A percentile compares a stretch with the other conserved stretches of the same genome.
Conservation (phyloP, 2,113 vertebrate species). For the Centrocercus urophasianus region DNA sequence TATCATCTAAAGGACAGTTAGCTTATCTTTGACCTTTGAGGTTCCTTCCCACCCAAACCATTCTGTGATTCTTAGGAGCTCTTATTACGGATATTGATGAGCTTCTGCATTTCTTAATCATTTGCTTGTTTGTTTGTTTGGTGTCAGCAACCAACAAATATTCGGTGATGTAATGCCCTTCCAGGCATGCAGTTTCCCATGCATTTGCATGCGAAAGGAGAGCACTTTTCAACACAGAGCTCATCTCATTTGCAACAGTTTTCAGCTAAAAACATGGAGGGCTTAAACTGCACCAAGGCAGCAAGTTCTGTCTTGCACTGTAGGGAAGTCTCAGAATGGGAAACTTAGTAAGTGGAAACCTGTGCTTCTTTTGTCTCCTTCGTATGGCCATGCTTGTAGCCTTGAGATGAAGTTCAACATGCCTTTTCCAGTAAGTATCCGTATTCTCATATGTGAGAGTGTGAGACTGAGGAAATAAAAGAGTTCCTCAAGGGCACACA, state of each 20-base stretch:
- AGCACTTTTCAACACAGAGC: conserved; percentile 9
- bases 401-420: background rate
- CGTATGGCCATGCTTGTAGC: background rate
- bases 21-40: background rate
- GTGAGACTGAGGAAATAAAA: background rate
- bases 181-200: background rate
- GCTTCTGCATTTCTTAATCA: background rate
- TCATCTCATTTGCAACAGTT: conserved; percentile 5
- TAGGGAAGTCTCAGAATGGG: background rate
- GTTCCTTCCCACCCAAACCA: no score
- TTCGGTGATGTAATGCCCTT: background rate
- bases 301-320: conserved; percentile 20
- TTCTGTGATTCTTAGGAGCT: background rate
- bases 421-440: background rate
- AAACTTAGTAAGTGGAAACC: background rate
- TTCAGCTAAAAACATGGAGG: background rate
- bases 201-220: conserved; percentile 28
- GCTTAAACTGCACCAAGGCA: background rate
- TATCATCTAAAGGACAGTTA: background rate
- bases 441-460: background rate
- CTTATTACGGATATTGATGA: background rate
- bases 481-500: background rate
- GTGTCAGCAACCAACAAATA: background rate
- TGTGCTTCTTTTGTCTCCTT: background rate
- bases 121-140: background rate